These are phyloP conservation scores for Drosophila bocqueti DNA, from an alignment of 1,140 invertebrate genomes.

Conservation along the genomic window DNA sequence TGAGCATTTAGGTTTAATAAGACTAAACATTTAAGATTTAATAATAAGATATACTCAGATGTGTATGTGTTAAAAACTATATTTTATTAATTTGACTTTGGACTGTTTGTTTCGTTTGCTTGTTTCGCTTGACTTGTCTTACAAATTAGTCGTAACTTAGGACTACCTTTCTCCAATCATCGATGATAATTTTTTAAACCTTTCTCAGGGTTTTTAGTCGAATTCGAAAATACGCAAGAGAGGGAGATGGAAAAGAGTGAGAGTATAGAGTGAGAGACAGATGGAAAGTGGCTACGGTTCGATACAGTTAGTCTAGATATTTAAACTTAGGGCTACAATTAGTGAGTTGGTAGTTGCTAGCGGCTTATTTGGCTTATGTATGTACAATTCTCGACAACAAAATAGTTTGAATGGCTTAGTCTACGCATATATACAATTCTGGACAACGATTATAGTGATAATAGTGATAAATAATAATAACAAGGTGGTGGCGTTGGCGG, in stretches of 20 bases:
- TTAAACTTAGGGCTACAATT: constrained; percentile 65
- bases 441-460: constrained; percentile 67
- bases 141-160: constrained; percentile 50
- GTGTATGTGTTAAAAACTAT: constrained; percentile 54
- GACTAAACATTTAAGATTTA: constrained; percentile 56
- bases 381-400: constrained; percentile 84
- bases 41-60: constrained; percentile 23
- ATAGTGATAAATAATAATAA: constrained; percentile 72
- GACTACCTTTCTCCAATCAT: constrained; percentile 36
- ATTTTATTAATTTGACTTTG: constrained; percentile 76
- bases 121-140: constrained; percentile 64
- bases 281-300: constrained; percentile 32
- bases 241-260: not conserved
- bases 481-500: constrained; percentile 27
- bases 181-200: constrained; percentile 77
- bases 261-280: constrained; percentile 16
- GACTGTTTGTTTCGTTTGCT: constrained; percentile 60
- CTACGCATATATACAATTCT: constrained; percentile 79
- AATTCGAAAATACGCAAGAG: constrained; percentile 26
- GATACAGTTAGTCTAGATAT: constrained; percentile 33
- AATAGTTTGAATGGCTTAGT: constrained; percentile 57
- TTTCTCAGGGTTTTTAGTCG: constrained; percentile 72
- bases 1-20: constrained; percentile 38
- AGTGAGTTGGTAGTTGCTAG: constrained; percentile 36
- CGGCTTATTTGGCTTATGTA: constrained; percentile 73